Percentiles rank a stretch among this genome's conserved stretches.
Evolutionary conservation across 2,113 vertebrate species (phyloP).

Genomic region (Marcusenius ussheri): DNA sequence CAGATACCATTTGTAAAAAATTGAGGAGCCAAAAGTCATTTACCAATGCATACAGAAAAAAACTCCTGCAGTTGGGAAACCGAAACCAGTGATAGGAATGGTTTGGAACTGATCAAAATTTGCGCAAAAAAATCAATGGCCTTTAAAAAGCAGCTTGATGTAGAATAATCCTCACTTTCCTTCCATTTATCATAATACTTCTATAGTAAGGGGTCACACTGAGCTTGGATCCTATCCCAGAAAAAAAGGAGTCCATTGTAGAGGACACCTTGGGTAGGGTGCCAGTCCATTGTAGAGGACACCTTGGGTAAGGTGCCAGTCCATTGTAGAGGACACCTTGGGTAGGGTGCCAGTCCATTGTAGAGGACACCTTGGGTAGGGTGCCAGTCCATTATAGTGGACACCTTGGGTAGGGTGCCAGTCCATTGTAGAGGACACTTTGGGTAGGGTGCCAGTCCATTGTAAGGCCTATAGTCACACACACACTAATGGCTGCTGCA

Average conservation of each 20-base stretch:
- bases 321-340: no score
- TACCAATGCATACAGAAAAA: background rate
- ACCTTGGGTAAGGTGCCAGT: no score
- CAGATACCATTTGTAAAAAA: conserved; percentile 2
- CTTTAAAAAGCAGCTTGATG: background rate
- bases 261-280: background rate
- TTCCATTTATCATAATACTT: background rate
- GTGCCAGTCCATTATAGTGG: background rate
- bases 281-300: background rate
- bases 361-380: no score
- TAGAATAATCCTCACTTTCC: background rate
- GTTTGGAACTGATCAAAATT: background rate
- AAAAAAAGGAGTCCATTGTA: background rate
- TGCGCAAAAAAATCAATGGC: background rate
- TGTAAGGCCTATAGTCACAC: background rate
- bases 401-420: background rate
- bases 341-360: no score
- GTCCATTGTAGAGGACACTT: background rate
- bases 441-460: background rate
- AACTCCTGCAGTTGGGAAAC: background rate
- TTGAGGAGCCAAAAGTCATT: background rate
- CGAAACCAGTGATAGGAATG: background rate
- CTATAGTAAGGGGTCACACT: background rate
- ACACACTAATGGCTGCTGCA: background rate
- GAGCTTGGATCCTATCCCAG: background rate